Evolutionary conservation across 2,888 invertebrate species (phyloP).

Genomic region (Neria commutata): DNA sequence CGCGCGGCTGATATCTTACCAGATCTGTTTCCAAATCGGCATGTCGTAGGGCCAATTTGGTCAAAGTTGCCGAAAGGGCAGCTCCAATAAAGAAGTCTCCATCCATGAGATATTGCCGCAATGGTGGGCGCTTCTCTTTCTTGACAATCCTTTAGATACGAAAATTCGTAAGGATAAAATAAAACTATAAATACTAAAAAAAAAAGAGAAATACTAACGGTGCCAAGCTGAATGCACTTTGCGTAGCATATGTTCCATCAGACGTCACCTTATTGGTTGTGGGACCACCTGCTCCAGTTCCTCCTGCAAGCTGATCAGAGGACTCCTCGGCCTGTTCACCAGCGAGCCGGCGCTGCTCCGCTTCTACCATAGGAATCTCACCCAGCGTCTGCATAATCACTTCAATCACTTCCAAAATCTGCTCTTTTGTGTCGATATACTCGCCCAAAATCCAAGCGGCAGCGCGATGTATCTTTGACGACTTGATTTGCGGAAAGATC

Average conservation of each 20-base stretch:
- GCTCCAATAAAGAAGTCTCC: slow-evolving; percentile 97
- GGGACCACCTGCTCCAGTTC: slow-evolving; percentile 55
- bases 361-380: slow-evolving; percentile 69
- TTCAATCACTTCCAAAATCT: slow-evolving; percentile 80
- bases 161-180: not conserved
- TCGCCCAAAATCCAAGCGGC: slow-evolving; percentile 98
- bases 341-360: slow-evolving; percentile 74
- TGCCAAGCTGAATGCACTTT: slow-evolving; percentile 91
- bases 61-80: slow-evolving; percentile 86
- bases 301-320: slow-evolving; percentile 48
- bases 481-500: slow-evolving; percentile 83
- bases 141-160: slow-evolving; percentile 63
- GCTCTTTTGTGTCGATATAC: slow-evolving; percentile 80
- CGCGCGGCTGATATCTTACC: too few species aligned
- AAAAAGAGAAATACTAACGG: slow-evolving; percentile 66
- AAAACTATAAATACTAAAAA: too few species aligned
- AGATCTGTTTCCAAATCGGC: slow-evolving; percentile 62
- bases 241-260: slow-evolving; percentile 98
- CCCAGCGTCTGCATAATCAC: slow-evolving; percentile 78
- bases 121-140: slow-evolving; percentile 76
- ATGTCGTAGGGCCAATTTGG: slow-evolving; percentile 85
- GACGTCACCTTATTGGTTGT: slow-evolving; percentile 78
- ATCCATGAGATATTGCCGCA: slow-evolving; percentile 87
- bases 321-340: slow-evolving; percentile 70
- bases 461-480: slow-evolving; percentile 90